Evolutionary conservation across 1,140 invertebrate genomes (phyloP).

Genomic region (Drosophila novamexicana): DNA sequence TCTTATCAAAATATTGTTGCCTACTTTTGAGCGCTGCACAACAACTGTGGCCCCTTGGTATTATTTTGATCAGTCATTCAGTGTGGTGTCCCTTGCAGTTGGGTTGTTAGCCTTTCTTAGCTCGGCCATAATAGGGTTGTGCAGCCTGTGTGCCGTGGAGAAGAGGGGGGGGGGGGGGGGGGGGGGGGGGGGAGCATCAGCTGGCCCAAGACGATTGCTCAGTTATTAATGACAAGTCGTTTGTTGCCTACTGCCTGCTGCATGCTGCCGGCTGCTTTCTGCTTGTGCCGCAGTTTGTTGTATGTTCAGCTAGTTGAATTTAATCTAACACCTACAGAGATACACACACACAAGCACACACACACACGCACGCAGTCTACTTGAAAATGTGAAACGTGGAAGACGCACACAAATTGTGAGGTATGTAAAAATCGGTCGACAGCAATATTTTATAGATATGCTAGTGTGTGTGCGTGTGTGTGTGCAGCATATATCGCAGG

Average conservation of each 20-base stretch:
- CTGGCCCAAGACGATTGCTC: constrained; percentile 58
- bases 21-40: neutral
- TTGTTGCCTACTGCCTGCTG: constrained; percentile 27
- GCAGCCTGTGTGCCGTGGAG: too few relatives aligned
- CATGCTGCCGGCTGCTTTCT: too few relatives aligned
- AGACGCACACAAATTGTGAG: constrained; percentile 39
- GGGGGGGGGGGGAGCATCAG: neutral
- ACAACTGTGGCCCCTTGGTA: neutral
- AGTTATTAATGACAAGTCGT: constrained; percentile 76
- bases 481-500: constrained; percentile 14
- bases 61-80: constrained; percentile 38
- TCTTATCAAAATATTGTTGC: too few relatives aligned
- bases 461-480: constrained; percentile 12
- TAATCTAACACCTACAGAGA: constrained; percentile 42
- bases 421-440: constrained; percentile 69
- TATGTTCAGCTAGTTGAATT: constrained; percentile 63
- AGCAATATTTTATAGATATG: constrained; percentile 71
- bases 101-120: constrained; percentile 37
- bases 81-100: constrained; percentile 35
- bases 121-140: neutral
- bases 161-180: too few relatives aligned
- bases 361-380: constrained; percentile 18
- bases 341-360: constrained; percentile 5
- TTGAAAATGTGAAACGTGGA: constrained; percentile 28
- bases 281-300: constrained; percentile 14